Evolutionary conservation across 2,888 invertebrate genomes (phyloP), one percentile per base, ranked within the genome.

Genomic region (Vanessa cardui): DNA sequence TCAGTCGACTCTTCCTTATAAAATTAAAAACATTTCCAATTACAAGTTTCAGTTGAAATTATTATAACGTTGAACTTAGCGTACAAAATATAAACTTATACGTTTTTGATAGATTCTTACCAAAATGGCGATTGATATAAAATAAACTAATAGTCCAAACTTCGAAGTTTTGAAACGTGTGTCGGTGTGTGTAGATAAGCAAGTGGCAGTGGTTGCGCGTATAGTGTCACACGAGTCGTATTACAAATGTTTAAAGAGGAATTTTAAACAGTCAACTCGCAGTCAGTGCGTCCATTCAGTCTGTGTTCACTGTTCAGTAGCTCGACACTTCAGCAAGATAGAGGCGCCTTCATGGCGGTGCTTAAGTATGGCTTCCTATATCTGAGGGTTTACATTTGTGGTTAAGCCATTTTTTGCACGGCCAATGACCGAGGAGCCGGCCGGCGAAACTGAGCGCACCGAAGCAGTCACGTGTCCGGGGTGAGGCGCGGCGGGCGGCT

Each of bases 381-480:
- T 85, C 83, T 84, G 79, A 83, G 79, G 83, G 84, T 80, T 82
- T 79, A 81, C 80, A 80, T 78, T 83, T 80, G 84, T 77, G 77
- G 82, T 84, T 82, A 80, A 82, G 80, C 80, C 80, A 86, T 83
- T 85, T 82, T 84, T 83, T 84, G 80, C 84, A 83, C 82, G 88
- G 90, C 90, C 90, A 90, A 91, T 90, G 90, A 89, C 89, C 89
- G 88, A 83, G 80, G 80, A 74, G 85, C 89, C 89, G 89, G 90
- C 89, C 79, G 78, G 92, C 86, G 83, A 85, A 84, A 85, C 86
- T 83, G 81, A 85, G 81, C 86, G 82, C 78, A 81, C 81, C 76
- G 87, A 87, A 83, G 85, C 89, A 91, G 92, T 92, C 92, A 92
- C 92, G 92, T 92, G 92, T 88, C 90, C 89, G 92, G 92, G 92